phyloP scores from a whole-genome alignment of 2,888 invertebrate species.

The Emmelina monodactyla region DNA sequence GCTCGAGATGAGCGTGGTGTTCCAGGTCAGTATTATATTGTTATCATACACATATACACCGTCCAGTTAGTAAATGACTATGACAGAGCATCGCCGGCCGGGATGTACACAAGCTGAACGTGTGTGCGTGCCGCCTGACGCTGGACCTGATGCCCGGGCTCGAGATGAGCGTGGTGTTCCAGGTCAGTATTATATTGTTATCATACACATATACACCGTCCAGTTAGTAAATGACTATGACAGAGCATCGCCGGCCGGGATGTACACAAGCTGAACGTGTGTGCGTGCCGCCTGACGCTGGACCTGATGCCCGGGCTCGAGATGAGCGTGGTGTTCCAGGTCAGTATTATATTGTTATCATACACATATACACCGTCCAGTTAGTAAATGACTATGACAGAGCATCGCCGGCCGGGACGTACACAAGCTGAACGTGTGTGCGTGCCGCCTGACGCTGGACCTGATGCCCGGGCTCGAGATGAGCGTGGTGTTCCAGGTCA shows the following conservation, averaged over 20 bases:
- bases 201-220: no score
- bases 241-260: conserved; percentile 73
- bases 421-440: conserved; percentile 83
- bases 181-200: no score
- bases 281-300: conserved; percentile 88
- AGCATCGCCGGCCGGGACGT: conserved; percentile 73
- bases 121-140: conserved; percentile 88
- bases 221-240: conserved; percentile 91
- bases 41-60: no score
- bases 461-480: conserved; percentile 96
- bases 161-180: conserved; percentile 94
- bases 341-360: no score
- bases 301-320: conserved; percentile 96
- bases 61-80: conserved; percentile 93
- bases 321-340: conserved; percentile 92
- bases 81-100: conserved; percentile 72
- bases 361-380: no score
- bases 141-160: conserved; percentile 94
- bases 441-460: conserved; percentile 90
- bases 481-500: conserved; percentile 88
- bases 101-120: conserved; percentile 81
- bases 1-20: conserved; percentile 92
- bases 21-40: conserved; percentile 77
- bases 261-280: conserved; percentile 82
- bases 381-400: conserved; percentile 87